Conservation (phyloP, 2,888 invertebrate genomes). For the Theristus sp. region DNA sequence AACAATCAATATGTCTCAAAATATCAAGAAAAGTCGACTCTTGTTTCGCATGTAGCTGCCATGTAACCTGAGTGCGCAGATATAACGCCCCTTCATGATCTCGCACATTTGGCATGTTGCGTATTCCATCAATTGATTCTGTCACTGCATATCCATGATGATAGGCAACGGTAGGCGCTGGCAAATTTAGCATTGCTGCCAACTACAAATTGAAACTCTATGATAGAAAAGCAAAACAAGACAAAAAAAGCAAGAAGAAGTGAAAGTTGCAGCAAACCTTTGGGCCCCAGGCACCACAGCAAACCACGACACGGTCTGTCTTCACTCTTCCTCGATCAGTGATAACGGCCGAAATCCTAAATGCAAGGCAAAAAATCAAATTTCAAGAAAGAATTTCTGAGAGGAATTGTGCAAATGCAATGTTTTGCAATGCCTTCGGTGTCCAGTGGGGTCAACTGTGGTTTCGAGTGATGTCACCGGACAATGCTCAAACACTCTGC, state of each 20-base stretch:
- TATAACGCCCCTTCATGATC: slow-evolving; percentile 68
- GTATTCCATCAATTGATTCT: slow-evolving; percentile 55
- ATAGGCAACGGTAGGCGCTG: slow-evolving; percentile 58
- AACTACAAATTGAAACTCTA: too few species aligned
- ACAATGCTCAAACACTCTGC: slow-evolving; percentile 55
- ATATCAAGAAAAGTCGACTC: too few species aligned
- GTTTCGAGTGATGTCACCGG: slow-evolving; percentile 36
- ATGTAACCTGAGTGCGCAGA: slow-evolving; percentile 38
- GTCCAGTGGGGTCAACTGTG: not conserved
- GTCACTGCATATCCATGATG: slow-evolving; percentile 72
- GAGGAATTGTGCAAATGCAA: too few species aligned
- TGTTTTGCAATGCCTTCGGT: not conserved
- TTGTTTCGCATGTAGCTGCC: slow-evolving; percentile 47
- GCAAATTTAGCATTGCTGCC: slow-evolving; percentile 6
- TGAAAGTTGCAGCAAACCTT: too few species aligned
- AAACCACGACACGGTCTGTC: not conserved
- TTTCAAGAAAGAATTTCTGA: not conserved
- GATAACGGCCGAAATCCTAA: not conserved
- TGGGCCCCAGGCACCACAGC: not conserved
- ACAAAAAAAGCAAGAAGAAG: too few species aligned
- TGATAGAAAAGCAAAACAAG: too few species aligned
- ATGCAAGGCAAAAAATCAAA: too few species aligned
- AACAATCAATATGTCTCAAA: too few species aligned
- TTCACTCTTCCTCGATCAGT: not conserved
- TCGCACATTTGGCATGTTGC: slow-evolving; percentile 55